Percentiles rank a stretch among this genome's conserved stretches.
Conservation (phyloP, 1,140 invertebrate species). For the Brachionus rotundiformis region DNA sequence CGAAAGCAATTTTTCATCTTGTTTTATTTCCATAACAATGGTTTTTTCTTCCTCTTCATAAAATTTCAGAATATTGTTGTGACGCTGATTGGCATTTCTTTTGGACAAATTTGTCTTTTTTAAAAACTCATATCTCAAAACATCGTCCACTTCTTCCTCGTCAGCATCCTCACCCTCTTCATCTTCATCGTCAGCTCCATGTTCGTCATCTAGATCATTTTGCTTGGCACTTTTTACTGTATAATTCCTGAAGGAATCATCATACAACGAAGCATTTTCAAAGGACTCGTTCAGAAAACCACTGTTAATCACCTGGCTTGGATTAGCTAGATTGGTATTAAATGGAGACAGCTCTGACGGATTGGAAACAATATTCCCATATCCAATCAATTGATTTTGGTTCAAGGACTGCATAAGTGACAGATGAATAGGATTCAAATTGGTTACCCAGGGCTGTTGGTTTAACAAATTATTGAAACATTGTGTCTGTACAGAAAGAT, state of each 20-base stretch:
- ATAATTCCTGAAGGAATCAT: slow-evolving; percentile 8
- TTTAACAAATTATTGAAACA: slow-evolving; percentile 26
- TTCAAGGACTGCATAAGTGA: background rate
- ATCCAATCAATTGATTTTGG: background rate
- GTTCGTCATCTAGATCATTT: background rate
- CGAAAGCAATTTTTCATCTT: slow-evolving; percentile 32
- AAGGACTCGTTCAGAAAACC: slow-evolving; percentile 15
- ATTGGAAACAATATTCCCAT: background rate
- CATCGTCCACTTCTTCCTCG: background rate
- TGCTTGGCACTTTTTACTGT: background rate
- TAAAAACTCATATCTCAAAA: background rate
- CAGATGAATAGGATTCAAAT: background rate
- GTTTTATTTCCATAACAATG: slow-evolving; percentile 39
- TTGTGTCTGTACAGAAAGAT: background rate
- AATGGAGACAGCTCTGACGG: slow-evolving; percentile 22
- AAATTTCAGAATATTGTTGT: slow-evolving; percentile 33
- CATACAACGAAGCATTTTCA: background rate
- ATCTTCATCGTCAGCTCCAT: background rate
- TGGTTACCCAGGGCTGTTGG: slow-evolving; percentile 5
- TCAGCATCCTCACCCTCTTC: background rate
- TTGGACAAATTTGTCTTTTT: background rate
- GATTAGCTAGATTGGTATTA: slow-evolving; percentile 7
- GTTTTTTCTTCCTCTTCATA: slow-evolving; percentile 47
- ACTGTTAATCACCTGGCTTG: background rate
- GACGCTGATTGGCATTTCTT: background rate